Conservation (phyloP, 1,140 invertebrate genomes). For the Paraescarpia echinospica region DNA sequence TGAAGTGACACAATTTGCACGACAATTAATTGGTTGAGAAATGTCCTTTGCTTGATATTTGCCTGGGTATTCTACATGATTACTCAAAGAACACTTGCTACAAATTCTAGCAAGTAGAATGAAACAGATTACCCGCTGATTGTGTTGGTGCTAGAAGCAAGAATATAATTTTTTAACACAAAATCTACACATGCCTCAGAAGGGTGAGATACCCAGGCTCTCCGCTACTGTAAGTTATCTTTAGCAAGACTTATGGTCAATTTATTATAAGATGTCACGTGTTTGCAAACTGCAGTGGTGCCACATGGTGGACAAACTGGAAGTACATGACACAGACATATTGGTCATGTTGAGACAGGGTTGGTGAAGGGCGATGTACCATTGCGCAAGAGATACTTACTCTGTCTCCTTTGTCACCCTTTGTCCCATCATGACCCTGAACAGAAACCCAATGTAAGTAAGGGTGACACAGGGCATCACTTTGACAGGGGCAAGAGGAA, state of each 20-base stretch:
- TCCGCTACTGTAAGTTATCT: background rate
- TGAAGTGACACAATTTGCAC: background rate
- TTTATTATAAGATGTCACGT: background rate
- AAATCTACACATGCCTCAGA: background rate
- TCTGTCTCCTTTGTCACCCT: background rate
- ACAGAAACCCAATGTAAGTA: background rate
- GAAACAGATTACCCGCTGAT: no score
- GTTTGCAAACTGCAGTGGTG: background rate
- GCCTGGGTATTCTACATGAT: no score
- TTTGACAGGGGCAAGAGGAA: background rate
- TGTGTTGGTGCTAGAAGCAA: no score
- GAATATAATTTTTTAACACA: no score
- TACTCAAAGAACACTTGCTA: no score
- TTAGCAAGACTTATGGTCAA: background rate
- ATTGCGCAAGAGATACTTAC: background rate
- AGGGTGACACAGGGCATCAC: background rate
- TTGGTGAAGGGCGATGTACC: background rate
- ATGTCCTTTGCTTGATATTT: no score
- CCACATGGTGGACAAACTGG: background rate
- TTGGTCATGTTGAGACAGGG: background rate
- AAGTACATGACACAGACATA: background rate
- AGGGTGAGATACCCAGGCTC: background rate
- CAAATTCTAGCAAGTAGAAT: no score
- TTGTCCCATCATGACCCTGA: background rate
- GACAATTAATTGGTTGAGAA: no score